Base-by-base conservation (phyloP, 1,140 invertebrate species). In the Camponotus pennsylvanicus region DNA sequence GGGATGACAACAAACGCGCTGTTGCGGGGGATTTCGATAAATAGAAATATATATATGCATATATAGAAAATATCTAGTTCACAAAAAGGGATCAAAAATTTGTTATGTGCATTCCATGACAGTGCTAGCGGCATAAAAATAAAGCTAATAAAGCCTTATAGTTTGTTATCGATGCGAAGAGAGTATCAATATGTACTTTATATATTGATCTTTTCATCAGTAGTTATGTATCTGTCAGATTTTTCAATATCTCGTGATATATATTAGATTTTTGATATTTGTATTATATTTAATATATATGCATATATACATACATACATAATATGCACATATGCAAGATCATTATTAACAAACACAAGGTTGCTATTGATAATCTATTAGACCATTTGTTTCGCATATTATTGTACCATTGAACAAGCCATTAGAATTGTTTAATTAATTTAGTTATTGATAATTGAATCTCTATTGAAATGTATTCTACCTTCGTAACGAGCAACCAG, bases 91-190 rank as follows among this genome's bases (percentile, higher is more conserved):
- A 71, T 45, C 37, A 45, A 52, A 80, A 80, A 70, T 79, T 52
- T 34, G 66, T 73, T 42, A 15, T 32, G 15, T 18, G 21, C 37
- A 67, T 52, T 37, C 11, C 15, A 34, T 27, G 9, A 86, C 76
- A 49, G 45, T 69, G 64, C 49, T 15, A 52, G 49, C 13, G 13
- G 9, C 15, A 4, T 27, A 57, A 52, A 55, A 73, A 75, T 9
- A 49, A 9, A 32, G 21, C 45, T 82, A 73, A 87, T 82, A 87
- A 75, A 75, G 73, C 34, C 27, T 11, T 11, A 18, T 4, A 40
- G 77, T 70, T 69, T 69, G 21, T 55, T 69, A 69, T 1, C 2
- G 42, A 21, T 18, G 32, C 11, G 32, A 21, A 7, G 0, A 82
- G 21, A 59, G n/a, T n/a, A 15, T 40, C 11, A 21, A 45, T 27